Evolutionary conservation across 1,140 invertebrate genomes (phyloP).

Genomic region (Apis florea): DNA sequence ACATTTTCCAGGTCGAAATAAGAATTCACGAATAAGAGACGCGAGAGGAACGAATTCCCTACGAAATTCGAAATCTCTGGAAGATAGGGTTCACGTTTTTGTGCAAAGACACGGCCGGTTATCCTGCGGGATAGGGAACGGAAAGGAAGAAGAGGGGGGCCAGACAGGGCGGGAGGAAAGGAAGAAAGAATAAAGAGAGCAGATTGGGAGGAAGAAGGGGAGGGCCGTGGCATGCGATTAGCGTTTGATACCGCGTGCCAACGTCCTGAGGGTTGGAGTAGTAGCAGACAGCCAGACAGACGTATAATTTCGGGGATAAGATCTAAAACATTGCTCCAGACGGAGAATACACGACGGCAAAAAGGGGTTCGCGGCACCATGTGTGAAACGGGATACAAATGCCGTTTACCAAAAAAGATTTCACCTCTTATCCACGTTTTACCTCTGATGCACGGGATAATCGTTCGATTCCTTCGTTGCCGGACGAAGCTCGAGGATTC

Average conservation of each 20-base stretch:
- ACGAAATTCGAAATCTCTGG: constrained; percentile 24
- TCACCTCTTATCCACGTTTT: constrained; percentile 47
- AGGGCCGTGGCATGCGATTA: constrained; percentile 65
- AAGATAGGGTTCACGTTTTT: constrained; percentile 3
- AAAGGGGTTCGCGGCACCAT: constrained; percentile 74
- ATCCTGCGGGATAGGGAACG: constrained; percentile 57
- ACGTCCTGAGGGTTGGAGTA: constrained; percentile 71
- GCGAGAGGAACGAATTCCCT: not conserved
- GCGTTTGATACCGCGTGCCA: constrained; percentile 69
- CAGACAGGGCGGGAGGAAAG: constrained; percentile 61
- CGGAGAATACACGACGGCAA: constrained; percentile 68
- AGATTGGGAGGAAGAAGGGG: not conserved
- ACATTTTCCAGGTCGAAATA: not conserved
- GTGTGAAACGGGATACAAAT: constrained; percentile 74
- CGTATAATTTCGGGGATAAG: constrained; percentile 78
- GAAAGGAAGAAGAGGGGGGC: constrained; percentile 56
- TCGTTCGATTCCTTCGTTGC: not conserved
- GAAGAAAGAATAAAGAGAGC: constrained; percentile 54
- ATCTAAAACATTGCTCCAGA: constrained; percentile 75
- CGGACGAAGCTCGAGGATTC: not conserved
- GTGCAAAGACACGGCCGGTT: constrained; percentile 36
- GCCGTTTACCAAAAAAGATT: constrained; percentile 57
- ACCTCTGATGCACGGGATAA: not conserved
- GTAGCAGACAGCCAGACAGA: constrained; percentile 74
- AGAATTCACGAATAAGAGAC: not conserved